phyloP scores from a whole-genome alignment of 2,113 vertebrate genomes.

The Zosterops pallidus region DNA sequence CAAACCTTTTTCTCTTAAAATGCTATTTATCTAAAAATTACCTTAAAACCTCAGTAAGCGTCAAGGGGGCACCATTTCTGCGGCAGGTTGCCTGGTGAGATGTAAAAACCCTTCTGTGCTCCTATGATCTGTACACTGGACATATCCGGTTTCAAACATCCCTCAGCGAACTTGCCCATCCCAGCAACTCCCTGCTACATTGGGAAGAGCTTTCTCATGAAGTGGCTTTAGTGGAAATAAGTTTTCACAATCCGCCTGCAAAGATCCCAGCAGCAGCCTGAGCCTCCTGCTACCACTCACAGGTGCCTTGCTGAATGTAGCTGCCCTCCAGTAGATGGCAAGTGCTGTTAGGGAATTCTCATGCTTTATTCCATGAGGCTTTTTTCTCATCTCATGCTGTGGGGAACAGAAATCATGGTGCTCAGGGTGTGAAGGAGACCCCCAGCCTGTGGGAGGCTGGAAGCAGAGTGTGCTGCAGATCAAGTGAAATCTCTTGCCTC shows the following conservation, averaged over 20 bases:
- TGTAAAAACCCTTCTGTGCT: not conserved
- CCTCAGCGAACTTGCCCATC: not conserved
- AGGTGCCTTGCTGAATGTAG: not conserved
- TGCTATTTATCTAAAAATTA: not conserved
- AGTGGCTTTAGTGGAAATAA: not conserved
- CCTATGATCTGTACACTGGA: not conserved
- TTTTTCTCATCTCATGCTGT: not conserved
- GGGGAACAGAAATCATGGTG: rapidly evolving
- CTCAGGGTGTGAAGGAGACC: rapidly evolving
- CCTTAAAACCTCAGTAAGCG: not conserved
- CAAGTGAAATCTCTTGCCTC: not conserved
- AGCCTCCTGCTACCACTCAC: not conserved
- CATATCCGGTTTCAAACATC: not conserved
- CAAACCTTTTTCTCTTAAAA: not conserved
- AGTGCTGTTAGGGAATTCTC: not conserved
- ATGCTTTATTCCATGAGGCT: rapidly evolving
- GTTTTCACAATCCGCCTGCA: not conserved
- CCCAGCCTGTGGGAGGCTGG: not conserved
- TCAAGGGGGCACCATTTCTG: not conserved
- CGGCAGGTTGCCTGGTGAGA: not conserved
- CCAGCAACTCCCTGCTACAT: rapidly evolving
- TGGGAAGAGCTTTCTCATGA: not conserved
- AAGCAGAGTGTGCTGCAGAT: not conserved
- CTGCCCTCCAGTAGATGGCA: rapidly evolving
- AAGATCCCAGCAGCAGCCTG: not conserved